Evolutionary conservation across 2,888 invertebrate species (phyloP).

Genomic region (Cerastis rubricosa): DNA sequence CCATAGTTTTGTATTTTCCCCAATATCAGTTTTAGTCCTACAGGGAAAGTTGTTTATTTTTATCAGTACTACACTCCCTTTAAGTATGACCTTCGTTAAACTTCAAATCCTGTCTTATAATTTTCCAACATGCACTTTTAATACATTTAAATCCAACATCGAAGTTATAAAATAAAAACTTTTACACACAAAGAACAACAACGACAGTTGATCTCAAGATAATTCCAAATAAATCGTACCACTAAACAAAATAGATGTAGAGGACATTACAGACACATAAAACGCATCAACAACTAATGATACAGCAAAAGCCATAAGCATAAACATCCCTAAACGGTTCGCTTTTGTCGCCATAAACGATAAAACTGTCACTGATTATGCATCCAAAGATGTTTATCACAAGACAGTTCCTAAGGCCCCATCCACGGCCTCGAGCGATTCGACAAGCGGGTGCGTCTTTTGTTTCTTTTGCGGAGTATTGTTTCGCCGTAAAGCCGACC

Average conservation of each 20-base stretch:
- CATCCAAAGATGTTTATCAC: slow-evolving; percentile 28
- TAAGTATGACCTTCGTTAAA: background rate
- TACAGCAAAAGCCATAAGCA: slow-evolving; percentile 16
- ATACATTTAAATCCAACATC: background rate
- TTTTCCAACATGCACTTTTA: background rate
- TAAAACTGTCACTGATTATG: slow-evolving; percentile 52
- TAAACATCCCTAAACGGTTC: slow-evolving; percentile 30
- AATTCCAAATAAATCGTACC: background rate
- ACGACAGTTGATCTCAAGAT: background rate
- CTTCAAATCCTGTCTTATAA: background rate
- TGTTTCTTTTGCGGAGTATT: background rate
- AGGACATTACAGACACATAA: slow-evolving; percentile 28
- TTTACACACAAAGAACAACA: background rate
- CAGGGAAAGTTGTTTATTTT: background rate
- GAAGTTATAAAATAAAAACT: background rate
- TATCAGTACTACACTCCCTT: background rate
- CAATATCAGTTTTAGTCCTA: background rate
- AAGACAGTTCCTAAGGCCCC: background rate
- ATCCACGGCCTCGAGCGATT: background rate
- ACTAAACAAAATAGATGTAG: slow-evolving; percentile 7
- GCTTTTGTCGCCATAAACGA: slow-evolving; percentile 32
- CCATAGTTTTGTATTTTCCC: background rate
- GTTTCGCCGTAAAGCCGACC: background rate
- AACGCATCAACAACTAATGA: slow-evolving; percentile 36
- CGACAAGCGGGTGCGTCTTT: background rate